phyloP scores from a whole-genome alignment of 2,113 vertebrate genomes.

The Phylloscopus trochiloides region DNA sequence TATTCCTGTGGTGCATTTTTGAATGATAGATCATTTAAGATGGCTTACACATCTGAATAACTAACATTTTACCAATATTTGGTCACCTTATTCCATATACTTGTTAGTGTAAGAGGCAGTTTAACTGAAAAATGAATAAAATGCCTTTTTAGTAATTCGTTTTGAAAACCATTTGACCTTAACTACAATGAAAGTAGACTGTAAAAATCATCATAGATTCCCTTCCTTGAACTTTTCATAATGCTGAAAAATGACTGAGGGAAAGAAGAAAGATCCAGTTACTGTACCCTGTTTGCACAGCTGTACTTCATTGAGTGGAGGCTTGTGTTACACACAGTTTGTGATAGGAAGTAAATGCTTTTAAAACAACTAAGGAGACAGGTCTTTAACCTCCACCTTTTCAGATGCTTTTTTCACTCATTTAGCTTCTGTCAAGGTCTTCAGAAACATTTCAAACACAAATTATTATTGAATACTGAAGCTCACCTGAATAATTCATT shows the following conservation, averaged over 20 bases:
- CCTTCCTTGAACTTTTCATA: conserved; percentile 67
- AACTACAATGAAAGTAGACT: conserved; percentile 50
- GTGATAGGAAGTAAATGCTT: conserved; percentile 81
- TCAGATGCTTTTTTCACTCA: conserved; percentile 64
- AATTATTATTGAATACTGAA: conserved; percentile 39
- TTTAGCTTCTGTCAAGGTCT: conserved; percentile 67
- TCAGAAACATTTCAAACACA: conserved; percentile 41
- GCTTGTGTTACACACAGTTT: conserved; percentile 79
- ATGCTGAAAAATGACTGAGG: conserved; percentile 63
- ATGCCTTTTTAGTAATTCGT: conserved; percentile 36
- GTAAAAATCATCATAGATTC: conserved; percentile 59
- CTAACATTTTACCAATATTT: background rate
- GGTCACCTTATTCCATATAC: background rate
- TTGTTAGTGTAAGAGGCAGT: conserved; percentile 7
- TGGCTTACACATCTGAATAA: background rate
- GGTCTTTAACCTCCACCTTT: conserved; percentile 78
- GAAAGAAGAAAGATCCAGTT: conserved; percentile 67
- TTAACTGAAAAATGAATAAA: conserved; percentile 47
- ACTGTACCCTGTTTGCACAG: conserved; percentile 86
- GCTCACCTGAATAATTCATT: conserved; percentile 49
- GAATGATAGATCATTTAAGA: background rate
- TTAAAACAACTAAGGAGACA: conserved; percentile 78
- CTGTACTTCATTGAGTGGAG: conserved; percentile 76
- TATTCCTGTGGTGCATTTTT: conserved; percentile 6
- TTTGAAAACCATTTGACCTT: conserved; percentile 68